phyloP scores from a whole-genome alignment of 2,113 vertebrate genomes.

The Elanoides forficatus region DNA sequence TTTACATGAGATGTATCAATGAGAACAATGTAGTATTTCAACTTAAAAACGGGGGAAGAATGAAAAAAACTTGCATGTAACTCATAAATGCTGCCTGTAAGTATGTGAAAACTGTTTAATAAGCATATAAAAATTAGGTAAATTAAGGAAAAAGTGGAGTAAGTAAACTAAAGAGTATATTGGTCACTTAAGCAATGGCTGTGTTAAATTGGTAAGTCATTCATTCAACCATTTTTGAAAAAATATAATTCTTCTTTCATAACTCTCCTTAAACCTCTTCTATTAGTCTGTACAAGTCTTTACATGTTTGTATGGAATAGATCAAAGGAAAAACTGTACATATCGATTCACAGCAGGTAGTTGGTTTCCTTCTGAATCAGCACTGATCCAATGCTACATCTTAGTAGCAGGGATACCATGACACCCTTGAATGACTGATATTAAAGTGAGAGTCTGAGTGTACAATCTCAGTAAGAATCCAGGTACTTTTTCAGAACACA shows the following conservation, averaged over 20 bases:
- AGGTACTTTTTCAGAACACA: background rate
- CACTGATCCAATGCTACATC: background rate
- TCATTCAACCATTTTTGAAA: background rate
- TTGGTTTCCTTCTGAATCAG: background rate
- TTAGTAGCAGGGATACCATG: rapidly evolving
- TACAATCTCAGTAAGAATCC: background rate
- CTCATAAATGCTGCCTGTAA: background rate
- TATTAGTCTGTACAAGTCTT: background rate
- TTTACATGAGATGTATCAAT: background rate
- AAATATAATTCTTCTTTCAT: background rate
- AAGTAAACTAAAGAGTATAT: background rate
- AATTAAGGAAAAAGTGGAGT: background rate
- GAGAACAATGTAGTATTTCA: background rate
- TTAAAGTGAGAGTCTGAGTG: background rate
- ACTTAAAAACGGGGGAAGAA: background rate
- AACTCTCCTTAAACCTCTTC: background rate
- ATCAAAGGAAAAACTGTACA: background rate
- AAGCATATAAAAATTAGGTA: background rate
- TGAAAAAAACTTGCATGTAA: background rate
- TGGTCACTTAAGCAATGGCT: background rate
- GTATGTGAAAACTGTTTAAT: background rate
- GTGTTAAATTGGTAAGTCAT: background rate
- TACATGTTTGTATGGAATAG: background rate
- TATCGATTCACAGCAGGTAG: background rate
- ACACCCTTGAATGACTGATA: background rate